Conservation (phyloP, 2,797 vertebrate genomes). For the Danio jaintianensis region DNA sequence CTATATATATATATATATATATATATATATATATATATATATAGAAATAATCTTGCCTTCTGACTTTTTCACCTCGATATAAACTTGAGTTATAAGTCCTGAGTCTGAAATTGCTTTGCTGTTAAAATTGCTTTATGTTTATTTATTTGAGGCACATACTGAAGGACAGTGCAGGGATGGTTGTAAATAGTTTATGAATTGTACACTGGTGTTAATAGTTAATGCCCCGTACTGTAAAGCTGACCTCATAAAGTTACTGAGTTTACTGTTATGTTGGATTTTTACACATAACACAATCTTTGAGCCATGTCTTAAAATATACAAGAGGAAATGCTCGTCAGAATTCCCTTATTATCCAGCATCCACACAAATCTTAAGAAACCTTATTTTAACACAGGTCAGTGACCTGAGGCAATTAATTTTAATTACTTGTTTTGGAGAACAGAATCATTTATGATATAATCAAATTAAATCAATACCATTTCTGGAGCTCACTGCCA, state of each 20-base stretch:
- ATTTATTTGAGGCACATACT: neutral
- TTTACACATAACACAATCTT: neutral
- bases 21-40: too few relatives aligned
- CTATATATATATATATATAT: too few relatives aligned
- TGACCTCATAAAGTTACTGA: slow-evolving; percentile 37
- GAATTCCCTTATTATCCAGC: neutral
- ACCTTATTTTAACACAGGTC: neutral
- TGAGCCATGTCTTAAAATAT: neutral
- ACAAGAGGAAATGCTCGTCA: neutral
- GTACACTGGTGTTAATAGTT: slow-evolving; percentile 17
- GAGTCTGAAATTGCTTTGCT: neutral
- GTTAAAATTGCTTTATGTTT: neutral
- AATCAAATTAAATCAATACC: too few relatives aligned
- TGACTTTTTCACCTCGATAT: neutral
- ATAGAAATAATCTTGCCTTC: neutral
- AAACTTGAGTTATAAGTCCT: neutral
- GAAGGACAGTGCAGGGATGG: neutral
- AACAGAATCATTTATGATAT: neutral
- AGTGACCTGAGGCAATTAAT: neutral
- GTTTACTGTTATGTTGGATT: neutral
- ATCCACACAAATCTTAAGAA: neutral
- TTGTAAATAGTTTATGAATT: slow-evolving; percentile 25
- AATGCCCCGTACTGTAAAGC: neutral
- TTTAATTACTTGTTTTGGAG: neutral
- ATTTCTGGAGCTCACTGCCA: neutral